Base-by-base conservation (phyloP, 2,888 invertebrate species). In the Shargacucullia verbasci region DNA sequence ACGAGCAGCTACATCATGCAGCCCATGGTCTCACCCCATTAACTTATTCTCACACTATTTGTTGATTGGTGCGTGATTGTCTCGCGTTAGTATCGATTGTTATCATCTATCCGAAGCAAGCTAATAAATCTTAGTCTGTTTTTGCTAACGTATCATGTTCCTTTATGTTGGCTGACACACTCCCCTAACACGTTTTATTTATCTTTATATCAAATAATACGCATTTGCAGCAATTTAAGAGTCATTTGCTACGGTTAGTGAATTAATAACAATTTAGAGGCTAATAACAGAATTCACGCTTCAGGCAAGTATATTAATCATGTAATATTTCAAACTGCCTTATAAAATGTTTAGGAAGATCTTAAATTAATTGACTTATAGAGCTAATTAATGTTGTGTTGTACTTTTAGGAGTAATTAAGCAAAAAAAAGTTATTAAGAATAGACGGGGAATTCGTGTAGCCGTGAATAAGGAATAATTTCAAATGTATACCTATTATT, bases 31-130 rank as follows among this genome's bases (percentile, higher is more conserved):
- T 33, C 50, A 59, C 57, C 59, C 54, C 67, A 62, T 67, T 59
- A 47, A 62, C 59, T 41, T 70, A 80, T 87, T 86, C 86, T 82
- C 87, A 88, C 84, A 84, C 82, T 81, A 81, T 84, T 80, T 76
- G 78, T 55, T 64, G 65, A 65, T 55, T 79, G 76, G 78, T 81
- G 83, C 86, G 84, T 87, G 85, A 78, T 82, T 76, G 73, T 65
- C 66, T 74, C 79, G 79, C 79, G 80, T 85, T 81, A 83, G 77
- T 80, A 79, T 74, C 74, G 76, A 77, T 68, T 60, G 72, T 70
- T 68, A 60, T 56, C 58, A 59, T 54, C 46, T 64, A 53, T 39
- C 14, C 53, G 76, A 66, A 58, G 63, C 39, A 46, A 60, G 60
- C 59, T 41, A 53, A 70, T 76, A 69, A 73, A 67, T 75, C 66